Base-by-base conservation (phyloP, 2,797 vertebrate species). In the Acropternis orthonyx region DNA sequence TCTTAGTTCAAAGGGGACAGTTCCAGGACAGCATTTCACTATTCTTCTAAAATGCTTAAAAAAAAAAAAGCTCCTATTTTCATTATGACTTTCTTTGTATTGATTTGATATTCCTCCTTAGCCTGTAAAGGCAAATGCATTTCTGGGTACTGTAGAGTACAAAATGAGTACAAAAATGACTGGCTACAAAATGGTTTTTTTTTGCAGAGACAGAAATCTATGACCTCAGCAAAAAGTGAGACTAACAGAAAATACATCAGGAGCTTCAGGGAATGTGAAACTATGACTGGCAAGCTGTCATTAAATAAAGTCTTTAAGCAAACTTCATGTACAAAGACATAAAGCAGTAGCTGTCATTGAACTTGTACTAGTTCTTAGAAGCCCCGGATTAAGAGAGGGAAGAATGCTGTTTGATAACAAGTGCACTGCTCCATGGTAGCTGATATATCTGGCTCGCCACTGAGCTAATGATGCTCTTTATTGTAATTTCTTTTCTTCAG, bases 161-260 rank as follows among this genome's bases (percentile, higher is more conserved):
- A 90, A 78, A 93, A 85, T 73, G 26, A 34, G 52, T 54, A 32
- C 52, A 54, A 32, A 54, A 54, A 54, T 54, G 52, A 73, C 12
- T 65, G 1, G 0, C 23, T 74, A 43, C 30, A 65, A 44, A n/a
- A 21, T 23, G 5, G 0, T 0, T 9, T 9, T 0, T 12, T 9
- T 87, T 75, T 83, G 3, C 6, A 22, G 28, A 73, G 12, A 59
- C n/a, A 81, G n/a, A 80, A 95, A n/a, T 68, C 14, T 81, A 7
- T 82, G 10, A 78, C 39, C 20, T 77, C 58, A 80, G 61, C 20
- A 95, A 88, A 94, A 66, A 37, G 6, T 58, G 13, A 7, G 24
- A 37, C 46, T 83, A 79, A 73, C 5, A 67, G 51, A 90, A 95
- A 88, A 80, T 30, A 82, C 0, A 0, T 75, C 37, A 73, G 52